A percentile compares a stretch with the other conserved stretches of the same genome.
Evolutionary conservation across 2,888 invertebrate species (phyloP).

Genomic region (Ernsta delagoae): DNA sequence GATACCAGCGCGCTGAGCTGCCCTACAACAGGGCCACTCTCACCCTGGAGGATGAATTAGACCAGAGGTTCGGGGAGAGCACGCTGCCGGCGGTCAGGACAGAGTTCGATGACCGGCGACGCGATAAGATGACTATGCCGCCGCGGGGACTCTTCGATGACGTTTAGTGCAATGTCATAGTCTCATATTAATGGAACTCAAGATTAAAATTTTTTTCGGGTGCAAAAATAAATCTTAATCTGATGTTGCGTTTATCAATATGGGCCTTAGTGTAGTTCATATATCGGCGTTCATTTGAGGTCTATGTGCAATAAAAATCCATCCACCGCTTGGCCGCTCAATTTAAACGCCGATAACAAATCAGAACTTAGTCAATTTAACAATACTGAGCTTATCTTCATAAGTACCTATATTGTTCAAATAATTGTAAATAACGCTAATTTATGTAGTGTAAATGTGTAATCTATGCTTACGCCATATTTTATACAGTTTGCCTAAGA

Average conservation of each 20-base stretch:
- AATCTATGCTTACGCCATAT: constrained; percentile 22
- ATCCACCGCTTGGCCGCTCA: not conserved
- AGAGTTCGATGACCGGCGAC: constrained; percentile 59
- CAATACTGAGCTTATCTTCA: constrained; percentile 28
- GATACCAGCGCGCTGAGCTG: constrained; percentile 61
- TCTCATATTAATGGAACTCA: too few species aligned
- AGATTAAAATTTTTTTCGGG: too few species aligned
- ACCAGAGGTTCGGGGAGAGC: constrained; percentile 87
- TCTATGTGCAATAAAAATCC: not conserved
- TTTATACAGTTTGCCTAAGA: constrained; percentile 19
- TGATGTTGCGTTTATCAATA: too few species aligned
- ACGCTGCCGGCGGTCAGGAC: constrained; percentile 74
- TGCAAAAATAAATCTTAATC: too few species aligned
- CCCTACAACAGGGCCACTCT: constrained; percentile 59
- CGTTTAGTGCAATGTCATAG: constrained; percentile 78
- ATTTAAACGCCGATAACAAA: constrained; percentile 5
- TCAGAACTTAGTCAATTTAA: constrained; percentile 27
- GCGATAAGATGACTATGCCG: constrained; percentile 86
- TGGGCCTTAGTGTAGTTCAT: not conserved
- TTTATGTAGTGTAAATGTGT: constrained; percentile 10
- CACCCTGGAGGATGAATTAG: constrained; percentile 83
- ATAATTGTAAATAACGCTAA: constrained; percentile 19
- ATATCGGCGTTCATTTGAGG: constrained; percentile 4
- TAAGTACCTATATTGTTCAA: constrained; percentile 11
- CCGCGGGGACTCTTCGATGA: constrained; percentile 94